Conservation (phyloP, 2,113 vertebrate species). For the Corvus hawaiiensis region DNA sequence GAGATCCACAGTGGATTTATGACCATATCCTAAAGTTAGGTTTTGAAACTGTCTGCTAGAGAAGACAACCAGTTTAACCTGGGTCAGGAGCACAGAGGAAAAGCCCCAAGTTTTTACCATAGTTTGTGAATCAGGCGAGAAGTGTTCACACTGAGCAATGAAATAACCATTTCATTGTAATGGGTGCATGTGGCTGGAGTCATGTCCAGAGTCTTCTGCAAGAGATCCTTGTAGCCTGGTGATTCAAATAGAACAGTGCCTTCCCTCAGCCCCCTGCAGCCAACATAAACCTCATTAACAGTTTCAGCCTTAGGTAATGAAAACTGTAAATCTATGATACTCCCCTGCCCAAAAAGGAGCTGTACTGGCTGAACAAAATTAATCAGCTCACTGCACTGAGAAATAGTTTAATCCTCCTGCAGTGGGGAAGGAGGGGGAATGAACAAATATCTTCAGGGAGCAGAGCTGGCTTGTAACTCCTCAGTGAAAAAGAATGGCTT, state of each 20-base stretch:
- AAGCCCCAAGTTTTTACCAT: neutral
- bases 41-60: neutral
- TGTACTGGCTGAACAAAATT: conserved; percentile 3
- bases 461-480: neutral
- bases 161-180: neutral
- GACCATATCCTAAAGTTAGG: neutral
- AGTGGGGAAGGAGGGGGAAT: neutral
- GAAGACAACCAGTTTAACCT: neutral
- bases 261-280: neutral
- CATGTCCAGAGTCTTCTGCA: neutral
- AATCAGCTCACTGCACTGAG: conserved; percentile 47
- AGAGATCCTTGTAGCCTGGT: neutral
- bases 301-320: conserved; percentile 51
- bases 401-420: conserved; percentile 58
- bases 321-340: conserved; percentile 46
- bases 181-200: neutral
- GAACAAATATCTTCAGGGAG: neutral
- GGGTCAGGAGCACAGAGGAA: neutral
- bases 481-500: neutral
- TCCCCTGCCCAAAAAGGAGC: neutral
- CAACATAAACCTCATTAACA: conserved; percentile 34
- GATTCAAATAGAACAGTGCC: neutral
- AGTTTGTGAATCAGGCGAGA: neutral
- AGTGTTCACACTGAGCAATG: neutral
- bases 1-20: neutral